Percentiles rank a stretch among this genome's conserved stretches.
These are phyloP conservation scores for Drosophila leontia DNA, from an alignment of 1,140 invertebrate species.

Conservation along the genomic window DNA sequence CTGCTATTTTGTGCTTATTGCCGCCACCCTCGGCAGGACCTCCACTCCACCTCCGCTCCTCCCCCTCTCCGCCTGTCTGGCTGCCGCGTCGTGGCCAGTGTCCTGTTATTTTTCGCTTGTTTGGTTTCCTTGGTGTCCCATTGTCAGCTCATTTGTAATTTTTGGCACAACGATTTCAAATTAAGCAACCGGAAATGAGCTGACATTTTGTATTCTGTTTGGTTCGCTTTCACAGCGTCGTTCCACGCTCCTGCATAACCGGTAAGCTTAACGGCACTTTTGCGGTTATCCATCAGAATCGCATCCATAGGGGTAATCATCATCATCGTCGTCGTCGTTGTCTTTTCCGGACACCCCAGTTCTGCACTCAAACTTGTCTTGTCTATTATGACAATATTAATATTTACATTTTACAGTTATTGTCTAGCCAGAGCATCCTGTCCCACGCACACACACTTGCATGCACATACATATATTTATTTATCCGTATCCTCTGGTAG, in stretches of 20 bases:
- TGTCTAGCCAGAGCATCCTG: slow-evolving; percentile 61
- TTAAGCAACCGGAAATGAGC: slow-evolving; percentile 83
- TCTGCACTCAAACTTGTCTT: slow-evolving; percentile 65
- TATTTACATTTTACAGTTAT: slow-evolving; percentile 79
- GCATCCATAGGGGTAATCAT: slow-evolving; percentile 35
- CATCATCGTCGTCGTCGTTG: slow-evolving; percentile 11
- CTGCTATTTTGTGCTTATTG: slow-evolving; percentile 81
- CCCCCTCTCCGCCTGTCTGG: slow-evolving; percentile 8
- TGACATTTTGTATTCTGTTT: slow-evolving; percentile 62
- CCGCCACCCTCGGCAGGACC: slow-evolving; percentile 33
- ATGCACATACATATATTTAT: slow-evolving; percentile 5
- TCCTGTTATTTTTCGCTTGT: slow-evolving; percentile 80
- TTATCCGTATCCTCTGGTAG: slow-evolving; percentile 3
- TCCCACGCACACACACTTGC: slow-evolving; percentile 13
- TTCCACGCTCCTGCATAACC: slow-evolving; percentile 1
- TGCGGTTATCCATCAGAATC: slow-evolving; percentile 29
- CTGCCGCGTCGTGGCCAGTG: slow-evolving; percentile 51
- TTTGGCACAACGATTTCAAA: slow-evolving; percentile 80
- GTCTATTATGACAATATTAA: slow-evolving; percentile 83
- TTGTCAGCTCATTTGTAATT: slow-evolving; percentile 83
- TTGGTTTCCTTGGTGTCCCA: slow-evolving; percentile 77
- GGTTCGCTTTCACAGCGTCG: slow-evolving; percentile 11
- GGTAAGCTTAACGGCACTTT: slow-evolving; percentile 10
- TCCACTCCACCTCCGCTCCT: too few species aligned
- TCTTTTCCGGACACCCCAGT: slow-evolving; percentile 18